Evolutionary conservation across 2,888 invertebrate species (phyloP), one percentile per base, ranked within the genome.

Genomic region (Tipula unca): DNA sequence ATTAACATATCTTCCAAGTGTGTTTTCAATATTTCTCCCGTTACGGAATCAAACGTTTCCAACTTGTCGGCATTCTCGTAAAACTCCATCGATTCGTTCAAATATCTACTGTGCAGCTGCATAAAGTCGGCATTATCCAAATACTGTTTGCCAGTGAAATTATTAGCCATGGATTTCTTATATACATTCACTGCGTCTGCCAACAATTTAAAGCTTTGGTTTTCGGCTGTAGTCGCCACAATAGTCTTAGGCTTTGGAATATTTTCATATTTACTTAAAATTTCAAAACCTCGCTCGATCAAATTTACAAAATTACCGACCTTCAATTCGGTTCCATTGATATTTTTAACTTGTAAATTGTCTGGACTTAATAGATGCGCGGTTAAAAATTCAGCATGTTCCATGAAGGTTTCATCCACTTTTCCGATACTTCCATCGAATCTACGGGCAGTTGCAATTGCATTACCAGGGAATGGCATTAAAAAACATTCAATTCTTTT

Each of bases 391-490:
- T 39, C 85, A 42, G 85, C 13, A n/a, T 54, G 54, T 29, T 85
- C 85, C 2, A 85, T 25, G 82, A 86, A 86, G 17, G 83, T 82
- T 83, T 86, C 84, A 14, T 86, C 85, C 69, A 86, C 85, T 10
- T 82, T 42, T 6, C 29, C 13, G 4, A 82, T 29, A 6, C 4
- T 1, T 29, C 86, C 85, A 36, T 86, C 82, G 36, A 84, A 86
- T 5, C 29, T 25, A 4, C 85, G 85, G 48, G 82, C 85, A 8
- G 48, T 85, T 14, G 85, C 86, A 6, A 85, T 85, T 20, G 35
- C 14, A n/a, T 86, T 82, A n/a, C 86, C 86, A n/a, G 86, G 86
- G 69, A 85, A 82, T 36, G 86, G 86, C 86, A 86, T 86, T 39
- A 86, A 82, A 42, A 85, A 86, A 69, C 86, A 84, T 20, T 54